Evolutionary conservation across 1,140 invertebrate genomes (phyloP).

Genomic region (Temnothorax nylanderi): DNA sequence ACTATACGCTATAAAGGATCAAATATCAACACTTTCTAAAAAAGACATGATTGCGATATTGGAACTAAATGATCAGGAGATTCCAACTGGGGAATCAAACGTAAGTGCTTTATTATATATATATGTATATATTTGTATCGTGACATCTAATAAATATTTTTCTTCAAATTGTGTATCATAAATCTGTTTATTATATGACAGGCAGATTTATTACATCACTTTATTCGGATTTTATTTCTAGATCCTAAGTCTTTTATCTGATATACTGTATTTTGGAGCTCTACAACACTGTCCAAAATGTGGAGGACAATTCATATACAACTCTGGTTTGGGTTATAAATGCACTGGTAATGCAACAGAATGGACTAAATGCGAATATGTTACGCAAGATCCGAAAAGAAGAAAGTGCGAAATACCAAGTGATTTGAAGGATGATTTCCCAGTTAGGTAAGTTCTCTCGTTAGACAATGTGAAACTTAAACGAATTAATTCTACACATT

Average conservation of each 20-base stretch:
- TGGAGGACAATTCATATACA: slow-evolving; percentile 90
- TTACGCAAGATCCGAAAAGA: slow-evolving; percentile 91
- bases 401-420: slow-evolving; percentile 91
- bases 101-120: slow-evolving; percentile 83
- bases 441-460: slow-evolving; percentile 86
- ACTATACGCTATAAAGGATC: slow-evolving; percentile 91
- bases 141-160: neutral
- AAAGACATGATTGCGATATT: slow-evolving; percentile 89
- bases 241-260: slow-evolving; percentile 92
- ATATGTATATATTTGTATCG: neutral
- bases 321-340: slow-evolving; percentile 90
- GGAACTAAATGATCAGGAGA: slow-evolving; percentile 57
- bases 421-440: slow-evolving; percentile 87
- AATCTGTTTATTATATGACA: slow-evolving; percentile 9
- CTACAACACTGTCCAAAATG: slow-evolving; percentile 93
- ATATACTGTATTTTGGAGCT: slow-evolving; percentile 95
- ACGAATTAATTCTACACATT: neutral
- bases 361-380: slow-evolving; percentile 95
- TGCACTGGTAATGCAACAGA: slow-evolving; percentile 94
- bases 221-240: slow-evolving; percentile 80
- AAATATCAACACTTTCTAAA: slow-evolving; percentile 83
- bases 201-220: slow-evolving; percentile 1
- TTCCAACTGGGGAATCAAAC: slow-evolving; percentile 87
- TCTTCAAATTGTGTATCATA: neutral
- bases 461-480: neutral